These are phyloP conservation scores for Mus caroli DNA, from an alignment of 2,797 vertebrate genomes.

Conservation along the genomic window DNA sequence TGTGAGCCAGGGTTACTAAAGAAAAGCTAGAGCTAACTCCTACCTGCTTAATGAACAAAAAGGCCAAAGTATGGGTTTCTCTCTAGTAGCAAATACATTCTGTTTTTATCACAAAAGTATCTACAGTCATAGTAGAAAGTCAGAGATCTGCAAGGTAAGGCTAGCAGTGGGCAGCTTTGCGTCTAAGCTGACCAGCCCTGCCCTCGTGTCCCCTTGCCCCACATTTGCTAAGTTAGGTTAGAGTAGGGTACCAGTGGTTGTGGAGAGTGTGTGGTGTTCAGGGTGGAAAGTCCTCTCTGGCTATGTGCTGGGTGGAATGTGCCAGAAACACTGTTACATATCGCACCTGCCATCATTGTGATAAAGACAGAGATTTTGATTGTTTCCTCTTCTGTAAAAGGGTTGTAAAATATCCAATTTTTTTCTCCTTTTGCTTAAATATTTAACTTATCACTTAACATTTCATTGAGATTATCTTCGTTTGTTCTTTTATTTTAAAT, in stretches of 20 bases:
- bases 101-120: conserved; percentile 56
- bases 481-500: conserved; percentile 75
- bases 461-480: conserved; percentile 37
- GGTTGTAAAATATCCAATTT: conserved; percentile 59
- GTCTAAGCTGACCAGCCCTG: not conserved
- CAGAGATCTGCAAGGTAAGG: not conserved
- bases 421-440: not conserved
- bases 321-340: not conserved
- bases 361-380: conserved; percentile 8
- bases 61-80: not conserved
- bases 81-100: conserved; percentile 13
- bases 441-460: conserved; percentile 49
- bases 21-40: conserved; percentile 44
- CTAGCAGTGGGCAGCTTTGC: not conserved
- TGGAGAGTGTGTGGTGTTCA: not conserved
- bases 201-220: not conserved
- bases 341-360: not conserved
- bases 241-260: not conserved
- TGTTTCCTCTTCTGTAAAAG: conserved; percentile 49
- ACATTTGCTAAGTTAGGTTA: conserved; percentile 15
- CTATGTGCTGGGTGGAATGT: not conserved
- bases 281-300: not conserved
- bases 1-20: not conserved
- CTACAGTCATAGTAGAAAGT: not conserved
- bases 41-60: conserved; percentile 1